Conservation (phyloP, 2,113 vertebrate genomes). For the Saguinus midas region DNA sequence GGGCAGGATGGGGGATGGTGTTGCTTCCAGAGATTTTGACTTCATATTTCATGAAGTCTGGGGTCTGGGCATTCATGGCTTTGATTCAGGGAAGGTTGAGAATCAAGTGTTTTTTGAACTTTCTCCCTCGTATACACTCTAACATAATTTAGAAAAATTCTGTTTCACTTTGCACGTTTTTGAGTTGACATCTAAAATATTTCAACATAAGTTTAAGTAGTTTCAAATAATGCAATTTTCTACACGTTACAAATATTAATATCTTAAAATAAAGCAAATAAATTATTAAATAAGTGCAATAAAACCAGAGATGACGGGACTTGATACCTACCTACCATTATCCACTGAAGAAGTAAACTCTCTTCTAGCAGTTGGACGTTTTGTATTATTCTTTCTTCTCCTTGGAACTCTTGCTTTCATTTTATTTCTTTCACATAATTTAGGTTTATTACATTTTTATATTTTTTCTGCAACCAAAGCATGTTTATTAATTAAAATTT, state of each 20-base stretch:
- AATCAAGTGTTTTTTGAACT: neutral
- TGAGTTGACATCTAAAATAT: neutral
- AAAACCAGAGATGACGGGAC: neutral
- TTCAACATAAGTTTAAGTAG: neutral
- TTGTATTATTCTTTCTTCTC: neutral
- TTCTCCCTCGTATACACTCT: accelerated
- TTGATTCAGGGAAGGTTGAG: neutral
- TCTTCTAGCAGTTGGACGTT: neutral
- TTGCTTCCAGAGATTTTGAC: neutral
- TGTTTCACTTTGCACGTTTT: neutral
- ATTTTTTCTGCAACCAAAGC: slow-evolving; percentile 25
- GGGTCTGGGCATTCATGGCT: neutral
- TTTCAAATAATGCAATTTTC: slow-evolving; percentile 22
- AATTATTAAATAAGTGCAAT: neutral
- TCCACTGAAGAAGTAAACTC: neutral
- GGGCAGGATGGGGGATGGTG: too few relatives aligned
- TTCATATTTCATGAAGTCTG: neutral
- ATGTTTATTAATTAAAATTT: neutral
- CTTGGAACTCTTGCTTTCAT: neutral
- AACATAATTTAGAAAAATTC: neutral
- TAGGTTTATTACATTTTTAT: neutral
- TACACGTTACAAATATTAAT: neutral
- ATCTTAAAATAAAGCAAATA: slow-evolving; percentile 7
- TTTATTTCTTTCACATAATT: neutral
- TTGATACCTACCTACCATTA: neutral